Base-by-base conservation (phyloP, 2,888 invertebrate genomes). In the Latrodectus elegans region DNA sequence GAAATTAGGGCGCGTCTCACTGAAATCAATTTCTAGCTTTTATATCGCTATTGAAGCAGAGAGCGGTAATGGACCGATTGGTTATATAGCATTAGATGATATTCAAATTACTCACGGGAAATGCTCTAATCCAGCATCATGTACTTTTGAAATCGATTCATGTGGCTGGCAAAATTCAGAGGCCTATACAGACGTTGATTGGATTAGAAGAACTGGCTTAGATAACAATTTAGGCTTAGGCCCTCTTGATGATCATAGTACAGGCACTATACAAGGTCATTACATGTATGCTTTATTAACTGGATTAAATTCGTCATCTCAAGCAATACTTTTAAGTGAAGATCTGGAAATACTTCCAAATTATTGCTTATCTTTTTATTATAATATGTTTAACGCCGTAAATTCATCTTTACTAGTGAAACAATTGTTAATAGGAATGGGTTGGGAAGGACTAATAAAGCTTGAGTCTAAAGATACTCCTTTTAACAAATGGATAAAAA, bases 1-100 rank as follows among this genome's bases (percentile, higher is more conserved):
- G 88, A 88, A 85, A 64, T 17, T 84, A 15, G 87, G 88, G 17
- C 70, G 75, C 26, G 85, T 85, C n/a, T 81, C 84, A 4, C 65
- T 90, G 17, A 74, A 65, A 26, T 67, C 89, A 0, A 38, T 90
- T 10, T 72, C 89, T 2, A 74, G 64, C 2, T 89, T 73, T 72
- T 88, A 75, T 53, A 70, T 89, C 9, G 80, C 83, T 6, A 77
- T 90, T 65, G 89, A 88, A 71, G 89, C 89, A 8, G 52, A 86
- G 51, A 80, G 64, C 26, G 84, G 80, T n/a, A 70, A 4, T 22
- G 87, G 84, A 11, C 80, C 80, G n/a, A 11, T 76, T 8, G 90
- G 90, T 4, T 89, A 86, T 51, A 89, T 89, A 73, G 89, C 89
- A 22, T 53, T 89, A 11, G 89, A 89, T 51, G 89, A 89, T 14